phyloP scores from a whole-genome alignment of 2,113 vertebrate genomes.

The Hystrix brachyura region DNA sequence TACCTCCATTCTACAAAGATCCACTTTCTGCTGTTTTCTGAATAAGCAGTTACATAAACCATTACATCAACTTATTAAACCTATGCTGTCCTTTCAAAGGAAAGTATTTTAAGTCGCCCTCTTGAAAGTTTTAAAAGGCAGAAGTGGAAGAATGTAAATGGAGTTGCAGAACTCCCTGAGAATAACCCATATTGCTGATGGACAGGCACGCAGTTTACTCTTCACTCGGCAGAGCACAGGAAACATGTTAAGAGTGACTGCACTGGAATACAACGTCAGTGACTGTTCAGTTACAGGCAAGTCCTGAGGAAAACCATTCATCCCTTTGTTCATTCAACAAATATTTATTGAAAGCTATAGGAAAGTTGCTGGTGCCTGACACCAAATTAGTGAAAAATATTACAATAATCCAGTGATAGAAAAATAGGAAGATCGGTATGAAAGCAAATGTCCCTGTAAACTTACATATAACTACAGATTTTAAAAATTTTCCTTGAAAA shows the following conservation, averaged over 20 bases:
- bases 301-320: neutral
- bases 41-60: neutral
- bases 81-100: neutral
- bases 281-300: neutral
- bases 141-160: neutral
- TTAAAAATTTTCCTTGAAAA: slow-evolving; percentile 26
- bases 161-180: neutral
- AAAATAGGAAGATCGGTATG: neutral
- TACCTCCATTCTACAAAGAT: neutral
- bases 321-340: neutral
- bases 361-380: neutral
- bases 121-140: neutral
- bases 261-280: neutral
- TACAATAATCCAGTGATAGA: neutral
- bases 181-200: neutral
- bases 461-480: neutral
- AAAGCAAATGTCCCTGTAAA: slow-evolving; percentile 2
- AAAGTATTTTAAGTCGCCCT: neutral
- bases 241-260: neutral
- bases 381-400: slow-evolving; percentile 23
- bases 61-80: neutral
- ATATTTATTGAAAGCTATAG: slow-evolving; percentile 1
- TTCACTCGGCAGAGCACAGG: neutral
- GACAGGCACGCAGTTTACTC: neutral
- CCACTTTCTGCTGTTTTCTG: neutral